Base-by-base conservation (phyloP, 2,797 vertebrate species). In the Scolopax bukidnonensis region DNA sequence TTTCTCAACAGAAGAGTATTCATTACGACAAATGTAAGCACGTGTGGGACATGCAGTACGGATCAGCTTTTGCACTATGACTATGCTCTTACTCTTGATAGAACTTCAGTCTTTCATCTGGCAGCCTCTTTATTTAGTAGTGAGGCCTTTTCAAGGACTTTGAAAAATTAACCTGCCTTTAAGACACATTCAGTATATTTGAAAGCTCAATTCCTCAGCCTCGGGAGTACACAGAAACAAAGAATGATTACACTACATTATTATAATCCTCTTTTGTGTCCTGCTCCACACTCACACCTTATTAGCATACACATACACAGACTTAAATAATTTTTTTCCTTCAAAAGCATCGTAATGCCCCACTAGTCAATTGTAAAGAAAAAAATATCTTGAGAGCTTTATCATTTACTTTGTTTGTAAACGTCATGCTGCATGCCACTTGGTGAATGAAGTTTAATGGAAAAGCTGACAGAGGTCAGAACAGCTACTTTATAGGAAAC, bases 11-110 rank as follows among this genome's bases (percentile, higher is more conserved):
- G 50, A 64, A 78, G 28, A 70, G 47, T 56, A 74, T 12, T 68
- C 68, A 57, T 47, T 65, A 71, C 0, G 1, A 47, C 45, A 77
- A 89, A 77, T 27, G 84, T 3, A 5, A 92, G 51, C 24, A 65
- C 18, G 53, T 0, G 3, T 7, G 1, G 19, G 41, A 84, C 11
- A 70, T 2, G 7, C 18, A 40, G 54, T 10, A 67, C 12, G 11
- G 33, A 67, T 74, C 40, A 57, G 30, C 18, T 85, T 82, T 61
- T 69, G 23, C 67, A 54, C 15, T 65, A 30, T 27, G 24, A 53
- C 8, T 83, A 41, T 16, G 6, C n/a, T 86, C 17, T 51, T 87
- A 59, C 11, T 73, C 18, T 20, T 83, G 18, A 12, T 7, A 41
- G 10, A 25, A 47, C 30, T 36, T 73, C 11, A 89, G 57, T 68